Conservation (phyloP, 2,888 invertebrate genomes). For the Tetropium fuscum region DNA sequence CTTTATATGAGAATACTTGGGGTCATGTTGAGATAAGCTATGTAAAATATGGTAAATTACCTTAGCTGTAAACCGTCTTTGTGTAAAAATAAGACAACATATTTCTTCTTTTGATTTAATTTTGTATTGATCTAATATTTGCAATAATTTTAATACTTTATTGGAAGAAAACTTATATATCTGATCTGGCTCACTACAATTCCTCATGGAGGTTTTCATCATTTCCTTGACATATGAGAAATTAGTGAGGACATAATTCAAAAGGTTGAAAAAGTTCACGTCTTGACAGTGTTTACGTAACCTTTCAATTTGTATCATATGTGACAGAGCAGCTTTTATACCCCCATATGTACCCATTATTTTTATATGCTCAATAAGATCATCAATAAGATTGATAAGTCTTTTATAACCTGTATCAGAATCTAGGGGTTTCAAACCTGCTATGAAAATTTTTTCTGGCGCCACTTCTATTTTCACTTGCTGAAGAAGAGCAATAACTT, state of each 20-base stretch:
- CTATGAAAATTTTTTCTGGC: conserved; percentile 39
- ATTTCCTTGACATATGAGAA: conserved; percentile 67
- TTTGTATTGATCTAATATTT: conserved; percentile 72
- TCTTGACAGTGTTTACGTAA: conserved; percentile 58
- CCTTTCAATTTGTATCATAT: conserved; percentile 74
- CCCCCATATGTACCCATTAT: conserved; percentile 73
- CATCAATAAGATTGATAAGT: conserved; percentile 52
- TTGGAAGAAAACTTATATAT: conserved; percentile 73
- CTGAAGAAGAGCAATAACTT: conserved; percentile 33
- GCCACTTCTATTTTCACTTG: conserved; percentile 43
- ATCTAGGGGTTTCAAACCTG: conserved; percentile 51
- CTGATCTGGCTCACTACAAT: conserved; percentile 63
- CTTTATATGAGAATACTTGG: conserved; percentile 70
- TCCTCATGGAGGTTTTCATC: conserved; percentile 68
- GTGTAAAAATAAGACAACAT: conserved; percentile 79
- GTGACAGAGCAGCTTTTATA: conserved; percentile 70
- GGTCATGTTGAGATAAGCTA: conserved; percentile 65
- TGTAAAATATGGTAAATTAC: conserved; percentile 77
- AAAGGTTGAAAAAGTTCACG: conserved; percentile 37
- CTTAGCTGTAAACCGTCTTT: conserved; percentile 81
- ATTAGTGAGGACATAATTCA: conserved; percentile 63
- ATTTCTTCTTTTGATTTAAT: conserved; percentile 66
- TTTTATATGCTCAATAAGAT: conserved; percentile 48
- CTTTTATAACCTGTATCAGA: conserved; percentile 51
- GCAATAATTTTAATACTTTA: conserved; percentile 71